Evolutionary conservation across 2,888 invertebrate species (phyloP).

Genomic region (Myopa tessellatipennis): DNA sequence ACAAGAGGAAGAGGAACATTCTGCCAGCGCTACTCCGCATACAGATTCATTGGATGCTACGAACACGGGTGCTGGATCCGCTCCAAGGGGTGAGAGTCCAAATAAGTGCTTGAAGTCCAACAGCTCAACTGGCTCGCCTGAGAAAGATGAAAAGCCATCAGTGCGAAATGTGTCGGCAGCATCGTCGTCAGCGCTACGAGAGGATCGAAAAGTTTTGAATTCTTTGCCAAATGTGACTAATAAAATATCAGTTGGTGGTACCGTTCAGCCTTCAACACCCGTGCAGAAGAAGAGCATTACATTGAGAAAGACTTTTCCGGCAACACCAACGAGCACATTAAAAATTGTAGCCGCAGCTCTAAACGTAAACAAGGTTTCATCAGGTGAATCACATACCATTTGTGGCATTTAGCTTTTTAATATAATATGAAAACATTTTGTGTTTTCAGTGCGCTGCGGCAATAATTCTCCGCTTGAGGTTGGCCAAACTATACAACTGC

Average conservation of each 20-base stretch:
- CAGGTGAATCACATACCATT: slow-evolving; percentile 16
- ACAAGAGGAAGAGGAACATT: slow-evolving; percentile 64
- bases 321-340: slow-evolving; percentile 33
- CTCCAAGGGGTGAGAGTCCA: slow-evolving; percentile 62
- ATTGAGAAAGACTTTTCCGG: slow-evolving; percentile 56
- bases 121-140: slow-evolving; percentile 56
- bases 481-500: slow-evolving; percentile 59
- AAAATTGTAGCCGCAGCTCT: slow-evolving; percentile 26
- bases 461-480: slow-evolving; percentile 47
- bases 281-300: slow-evolving; percentile 64
- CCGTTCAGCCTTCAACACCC: slow-evolving; percentile 49
- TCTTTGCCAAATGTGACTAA: slow-evolving; percentile 28
- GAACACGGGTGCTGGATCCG: slow-evolving; percentile 48
- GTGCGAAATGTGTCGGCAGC: slow-evolving; percentile 37
- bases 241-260: not conserved
- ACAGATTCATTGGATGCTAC: slow-evolving; percentile 46
- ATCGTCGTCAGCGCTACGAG: slow-evolving; percentile 48
- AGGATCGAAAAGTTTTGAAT: slow-evolving; percentile 43
- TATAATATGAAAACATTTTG: not conserved
- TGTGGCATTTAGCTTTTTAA: not conserved
- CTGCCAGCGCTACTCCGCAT: slow-evolving; percentile 40
- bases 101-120: slow-evolving; percentile 53
- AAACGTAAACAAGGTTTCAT: slow-evolving; percentile 36
- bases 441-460: slow-evolving; percentile 41
- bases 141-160: slow-evolving; percentile 57